Conservation (phyloP, 2,797 vertebrate species). For the Danio tinwini region DNA sequence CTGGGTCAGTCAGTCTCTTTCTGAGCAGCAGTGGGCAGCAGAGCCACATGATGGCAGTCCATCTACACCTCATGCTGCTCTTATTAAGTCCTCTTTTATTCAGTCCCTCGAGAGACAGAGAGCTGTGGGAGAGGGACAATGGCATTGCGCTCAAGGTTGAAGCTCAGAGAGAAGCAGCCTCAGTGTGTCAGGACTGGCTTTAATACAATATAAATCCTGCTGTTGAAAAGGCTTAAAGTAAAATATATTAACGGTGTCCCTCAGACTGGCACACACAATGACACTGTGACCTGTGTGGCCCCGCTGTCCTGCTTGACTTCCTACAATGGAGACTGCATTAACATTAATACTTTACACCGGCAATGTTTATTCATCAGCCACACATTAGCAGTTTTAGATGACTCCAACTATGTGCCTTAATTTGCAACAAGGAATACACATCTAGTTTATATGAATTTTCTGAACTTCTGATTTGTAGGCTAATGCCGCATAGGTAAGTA, state of each 20-base stretch:
- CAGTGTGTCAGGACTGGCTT: constrained; percentile 39
- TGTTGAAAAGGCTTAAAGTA: constrained; percentile 42
- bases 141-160: constrained; percentile 45
- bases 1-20: neutral
- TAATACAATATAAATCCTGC: constrained; percentile 44
- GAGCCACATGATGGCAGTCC: constrained; percentile 49
- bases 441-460: no score
- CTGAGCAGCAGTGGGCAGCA: constrained; percentile 5
- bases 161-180: constrained; percentile 31
- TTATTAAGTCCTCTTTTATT: neutral
- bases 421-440: no score
- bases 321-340: neutral
- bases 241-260: constrained; percentile 38
- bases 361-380: neutral
- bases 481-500: no score
- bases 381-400: neutral
- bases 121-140: constrained; percentile 28
- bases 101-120: constrained; percentile 5
- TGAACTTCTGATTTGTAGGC: no score
- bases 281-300: constrained; percentile 32
- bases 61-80: constrained; percentile 10
- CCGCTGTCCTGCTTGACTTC: constrained; percentile 8
- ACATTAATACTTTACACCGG: constrained; percentile 3
- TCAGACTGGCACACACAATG: constrained; percentile 25
- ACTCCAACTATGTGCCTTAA: neutral